A percentile compares a stretch with the other conserved stretches of the same genome.
These are phyloP conservation scores for Chaetodon trifascialis DNA, from an alignment of 2,113 vertebrate genomes.

Conservation along the genomic window DNA sequence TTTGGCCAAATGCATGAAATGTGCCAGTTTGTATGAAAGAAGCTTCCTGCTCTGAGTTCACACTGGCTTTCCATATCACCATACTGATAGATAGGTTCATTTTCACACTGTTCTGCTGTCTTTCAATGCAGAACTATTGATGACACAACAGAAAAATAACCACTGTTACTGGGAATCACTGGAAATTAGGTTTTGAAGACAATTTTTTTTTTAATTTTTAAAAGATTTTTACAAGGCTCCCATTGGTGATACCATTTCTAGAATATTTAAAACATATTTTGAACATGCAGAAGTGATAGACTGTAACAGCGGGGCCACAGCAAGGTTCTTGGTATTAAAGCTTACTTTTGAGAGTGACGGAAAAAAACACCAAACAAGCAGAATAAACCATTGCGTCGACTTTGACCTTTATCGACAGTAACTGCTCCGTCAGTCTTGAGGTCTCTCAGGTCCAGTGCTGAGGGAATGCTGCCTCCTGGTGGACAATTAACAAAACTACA, in stretches of 20 bases:
- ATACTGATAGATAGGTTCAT: background rate
- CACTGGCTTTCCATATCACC: background rate
- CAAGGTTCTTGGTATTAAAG: background rate
- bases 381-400: constrained; percentile 1
- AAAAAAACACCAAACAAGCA: background rate
- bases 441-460: background rate
- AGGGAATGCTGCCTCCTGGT: constrained; percentile 60
- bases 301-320: background rate
- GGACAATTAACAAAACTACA: constrained; percentile 12
- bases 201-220: no score
- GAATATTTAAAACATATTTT: background rate
- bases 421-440: background rate
- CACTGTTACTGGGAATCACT: background rate
- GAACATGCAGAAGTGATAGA: background rate
- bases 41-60: background rate
- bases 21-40: constrained; percentile 9
- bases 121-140: background rate
- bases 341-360: background rate
- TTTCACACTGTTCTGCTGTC: background rate
- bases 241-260: background rate
- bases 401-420: background rate
- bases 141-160: background rate
- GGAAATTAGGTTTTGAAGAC: background rate
- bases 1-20: constrained; percentile 7
- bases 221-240: background rate